Percentiles rank a stretch among this genome's conserved stretches.
phyloP scores from a whole-genome alignment of 2,113 vertebrate species.

The Mohoua ochrocephala region DNA sequence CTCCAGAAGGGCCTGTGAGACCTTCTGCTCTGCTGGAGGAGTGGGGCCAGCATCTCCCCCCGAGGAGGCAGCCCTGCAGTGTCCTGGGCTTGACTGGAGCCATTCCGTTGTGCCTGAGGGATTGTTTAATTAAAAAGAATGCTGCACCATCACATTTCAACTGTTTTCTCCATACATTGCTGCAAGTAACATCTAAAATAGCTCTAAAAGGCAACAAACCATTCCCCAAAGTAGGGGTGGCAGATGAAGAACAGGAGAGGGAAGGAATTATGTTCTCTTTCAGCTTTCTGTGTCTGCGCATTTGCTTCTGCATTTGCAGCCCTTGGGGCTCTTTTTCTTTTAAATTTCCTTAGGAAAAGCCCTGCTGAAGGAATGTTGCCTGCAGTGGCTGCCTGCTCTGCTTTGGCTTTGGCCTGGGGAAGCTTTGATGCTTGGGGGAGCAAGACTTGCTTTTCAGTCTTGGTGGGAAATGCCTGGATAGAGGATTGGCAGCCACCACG shows the following conservation, averaged over 20 bases:
- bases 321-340: neutral
- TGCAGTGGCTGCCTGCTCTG: neutral
- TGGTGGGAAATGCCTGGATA: neutral
- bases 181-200: neutral
- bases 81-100: neutral
- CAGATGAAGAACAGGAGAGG: neutral
- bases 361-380: neutral
- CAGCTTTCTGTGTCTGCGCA: neutral
- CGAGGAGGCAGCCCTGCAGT: fast-evolving
- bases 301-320: neutral
- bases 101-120: neutral
- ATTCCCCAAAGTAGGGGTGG: neutral
- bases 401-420: neutral
- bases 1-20: neutral
- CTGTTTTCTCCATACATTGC: neutral
- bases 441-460: neutral
- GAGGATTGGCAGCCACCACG: neutral
- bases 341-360: neutral
- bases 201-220: neutral
- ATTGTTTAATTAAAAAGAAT: neutral
- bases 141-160: neutral
- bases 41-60: no score
- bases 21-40: neutral
- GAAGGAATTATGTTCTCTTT: neutral
- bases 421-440: neutral